Evolutionary conservation across 2,797 vertebrate species (phyloP).

Genomic region (Phalloptychus januarius): DNA sequence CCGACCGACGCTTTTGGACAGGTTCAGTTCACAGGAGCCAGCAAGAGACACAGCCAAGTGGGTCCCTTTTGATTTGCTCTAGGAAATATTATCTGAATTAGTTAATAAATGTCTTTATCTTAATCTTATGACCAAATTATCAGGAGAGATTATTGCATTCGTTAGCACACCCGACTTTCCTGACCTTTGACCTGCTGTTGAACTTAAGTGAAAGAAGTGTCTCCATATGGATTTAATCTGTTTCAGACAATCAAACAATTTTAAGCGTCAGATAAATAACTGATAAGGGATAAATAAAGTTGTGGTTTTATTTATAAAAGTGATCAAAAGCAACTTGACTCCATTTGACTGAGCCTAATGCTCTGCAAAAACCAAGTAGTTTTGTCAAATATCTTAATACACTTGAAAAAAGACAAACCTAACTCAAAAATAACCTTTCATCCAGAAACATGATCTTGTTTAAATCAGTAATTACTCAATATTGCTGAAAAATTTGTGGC

Average conservation of each 20-base stretch:
- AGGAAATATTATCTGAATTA: neutral
- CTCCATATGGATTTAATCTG: neutral
- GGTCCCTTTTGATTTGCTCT: constrained; percentile 42
- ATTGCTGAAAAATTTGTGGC: too few species aligned
- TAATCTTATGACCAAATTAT: neutral
- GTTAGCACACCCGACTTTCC: neutral
- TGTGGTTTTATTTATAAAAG: neutral
- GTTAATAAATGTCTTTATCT: constrained; percentile 3
- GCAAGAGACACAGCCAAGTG: constrained; percentile 86
- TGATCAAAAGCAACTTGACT: neutral
- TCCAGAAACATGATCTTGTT: too few species aligned
- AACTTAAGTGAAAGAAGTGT: neutral
- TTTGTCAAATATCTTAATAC: too few species aligned
- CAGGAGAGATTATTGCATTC: neutral
- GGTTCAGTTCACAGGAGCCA: constrained; percentile 83
- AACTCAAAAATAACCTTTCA: too few species aligned
- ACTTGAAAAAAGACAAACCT: too few species aligned
- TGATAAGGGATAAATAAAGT: too few species aligned
- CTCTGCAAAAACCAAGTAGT: too few species aligned
- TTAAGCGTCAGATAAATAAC: neutral
- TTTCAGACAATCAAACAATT: neutral
- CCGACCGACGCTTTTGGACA: constrained; percentile 91
- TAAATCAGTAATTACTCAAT: too few species aligned
- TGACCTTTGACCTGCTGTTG: neutral
- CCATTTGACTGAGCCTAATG: too few species aligned